Base-by-base conservation (phyloP, 2,888 invertebrate genomes). In the Microplitis manilae region DNA sequence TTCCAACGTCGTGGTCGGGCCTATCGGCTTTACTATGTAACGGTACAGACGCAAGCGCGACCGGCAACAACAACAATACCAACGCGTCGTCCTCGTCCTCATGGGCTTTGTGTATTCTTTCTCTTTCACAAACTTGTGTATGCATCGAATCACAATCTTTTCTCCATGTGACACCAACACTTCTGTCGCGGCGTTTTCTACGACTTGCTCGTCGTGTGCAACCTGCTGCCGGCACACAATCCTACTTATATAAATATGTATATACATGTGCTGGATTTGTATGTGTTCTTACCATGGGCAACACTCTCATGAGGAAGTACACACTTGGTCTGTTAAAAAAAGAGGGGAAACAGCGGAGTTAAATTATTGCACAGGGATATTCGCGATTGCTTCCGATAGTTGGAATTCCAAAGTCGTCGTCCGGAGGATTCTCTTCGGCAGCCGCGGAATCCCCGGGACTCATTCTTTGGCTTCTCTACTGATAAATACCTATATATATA, bases 331-430 rank as follows among this genome's bases (percentile, higher is more conserved):
- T 76, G 78, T 76, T 71, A 76, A 68, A 68, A 73, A 72, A 38
- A 72, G 4, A 76, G 75, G 76, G 79, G 80, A 81, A 77, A 68
- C 78, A 77, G 78, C 39, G 78, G 77, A 70, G 76, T 81, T 87
- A 86, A 87, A 87, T 88, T 87, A 88, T 88, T 86, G 87, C 87
- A 79, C 80, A 83, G 81, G 82, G 84, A 85, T 85, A 86, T 77
- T 84, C 81, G 85, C 86, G 87, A 88, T 88, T 86, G 87, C 87
- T 88, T 87, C 86, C 87, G 88, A 88, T 88, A 87, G 87, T 86
- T 86, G 83, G 83, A 82, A 85, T 85, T 83, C 83, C 83, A 80
- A 67, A 84, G 9, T 9, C 50, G 85, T 85, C 85, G 83, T 83
- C 83, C 80, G 79, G 81, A 78, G 77, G 80, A 76, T 68, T 76